phyloP scores from a whole-genome alignment of 2,888 invertebrate species.

The Hypomecis atomaria region DNA sequence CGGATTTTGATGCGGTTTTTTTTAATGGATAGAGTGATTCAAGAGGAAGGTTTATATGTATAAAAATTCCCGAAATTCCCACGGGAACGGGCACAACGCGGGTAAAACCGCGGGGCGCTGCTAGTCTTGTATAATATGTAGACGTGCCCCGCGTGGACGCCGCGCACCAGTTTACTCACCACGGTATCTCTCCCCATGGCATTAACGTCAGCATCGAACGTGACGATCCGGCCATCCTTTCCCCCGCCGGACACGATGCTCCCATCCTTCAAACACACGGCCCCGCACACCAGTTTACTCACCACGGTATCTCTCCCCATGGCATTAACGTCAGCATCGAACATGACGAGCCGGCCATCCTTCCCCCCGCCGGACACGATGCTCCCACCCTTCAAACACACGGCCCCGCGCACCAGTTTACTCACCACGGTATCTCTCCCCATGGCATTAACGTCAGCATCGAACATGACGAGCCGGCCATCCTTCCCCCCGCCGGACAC shows the following conservation, averaged over 20 bases:
- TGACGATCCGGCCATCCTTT: slow-evolving; percentile 92
- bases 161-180: slow-evolving; percentile 86
- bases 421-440: slow-evolving; percentile 88
- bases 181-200: slow-evolving; percentile 87
- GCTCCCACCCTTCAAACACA: slow-evolving; percentile 91
- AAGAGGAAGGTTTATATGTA: too few relatives aligned
- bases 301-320: slow-evolving; percentile 89
- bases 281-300: slow-evolving; percentile 85
- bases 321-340: slow-evolving; percentile 87
- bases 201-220: slow-evolving; percentile 88
- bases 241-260: slow-evolving; percentile 94
- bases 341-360: slow-evolving; percentile 91
- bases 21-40: too few relatives aligned
- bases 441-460: slow-evolving; percentile 86
- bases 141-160: too few relatives aligned
- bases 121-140: too few relatives aligned
- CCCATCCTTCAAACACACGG: slow-evolving; percentile 92
- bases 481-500: slow-evolving; percentile 95
- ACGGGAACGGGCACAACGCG: too few relatives aligned
- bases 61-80: too few relatives aligned
- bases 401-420: slow-evolving; percentile 87
- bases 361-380: slow-evolving; percentile 95
- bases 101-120: too few relatives aligned
- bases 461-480: slow-evolving; percentile 91
- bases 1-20: too few relatives aligned